These are phyloP conservation scores for Notamacropus eugenii DNA, from an alignment of 2,797 vertebrate species.

Conservation along the genomic window DNA sequence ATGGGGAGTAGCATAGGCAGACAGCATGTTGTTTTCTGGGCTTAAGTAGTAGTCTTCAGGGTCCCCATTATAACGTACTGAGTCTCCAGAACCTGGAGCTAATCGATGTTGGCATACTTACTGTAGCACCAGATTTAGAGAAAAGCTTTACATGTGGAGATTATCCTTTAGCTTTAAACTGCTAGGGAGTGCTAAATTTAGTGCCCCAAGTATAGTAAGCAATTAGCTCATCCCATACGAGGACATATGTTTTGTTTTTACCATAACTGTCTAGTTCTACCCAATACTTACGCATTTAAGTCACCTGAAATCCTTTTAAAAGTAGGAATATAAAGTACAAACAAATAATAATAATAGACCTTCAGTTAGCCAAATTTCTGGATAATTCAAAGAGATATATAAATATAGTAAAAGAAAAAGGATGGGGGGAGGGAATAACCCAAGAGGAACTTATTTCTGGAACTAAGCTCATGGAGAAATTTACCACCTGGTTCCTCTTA, in stretches of 20 bases:
- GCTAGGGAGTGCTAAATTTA: neutral
- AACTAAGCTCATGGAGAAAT: neutral
- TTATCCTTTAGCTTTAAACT: neutral
- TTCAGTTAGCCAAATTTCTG: neutral
- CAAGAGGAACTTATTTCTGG: neutral
- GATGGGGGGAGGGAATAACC: too few relatives aligned
- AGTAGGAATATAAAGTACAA: neutral
- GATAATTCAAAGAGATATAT: neutral
- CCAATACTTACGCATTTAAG: neutral
- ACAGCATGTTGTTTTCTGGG: neutral
- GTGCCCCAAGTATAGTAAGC: neutral
- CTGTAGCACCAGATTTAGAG: neutral
- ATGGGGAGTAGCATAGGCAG: neutral
- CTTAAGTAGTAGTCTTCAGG: neutral
- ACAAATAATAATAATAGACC: neutral
- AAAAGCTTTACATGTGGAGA: conserved; percentile 10
- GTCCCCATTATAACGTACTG: neutral
- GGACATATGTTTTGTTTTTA: neutral
- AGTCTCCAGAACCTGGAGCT: neutral
- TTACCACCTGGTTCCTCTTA: neutral
- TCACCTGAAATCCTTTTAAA: neutral
- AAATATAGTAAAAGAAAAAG: neutral
- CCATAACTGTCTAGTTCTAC: neutral
- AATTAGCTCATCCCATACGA: neutral
- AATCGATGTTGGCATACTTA: neutral